Percentiles rank a stretch among this genome's conserved stretches.
Conservation (phyloP, 1,140 invertebrate species). For the Battus philenor region DNA sequence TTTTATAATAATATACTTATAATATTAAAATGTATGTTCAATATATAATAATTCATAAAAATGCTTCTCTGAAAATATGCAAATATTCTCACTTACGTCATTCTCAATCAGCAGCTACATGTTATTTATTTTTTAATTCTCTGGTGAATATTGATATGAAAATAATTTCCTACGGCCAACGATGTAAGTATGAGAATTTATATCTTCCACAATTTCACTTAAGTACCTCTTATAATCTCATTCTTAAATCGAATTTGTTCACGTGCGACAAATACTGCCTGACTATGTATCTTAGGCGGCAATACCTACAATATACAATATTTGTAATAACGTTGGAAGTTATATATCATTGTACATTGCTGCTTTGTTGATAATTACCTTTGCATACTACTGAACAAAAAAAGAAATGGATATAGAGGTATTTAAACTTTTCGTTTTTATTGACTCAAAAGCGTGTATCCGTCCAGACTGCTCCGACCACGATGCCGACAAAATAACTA, state of each 20-base stretch:
- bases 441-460: slow-evolving; percentile 15
- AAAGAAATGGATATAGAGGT: slow-evolving; percentile 24
- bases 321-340: background rate
- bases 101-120: background rate
- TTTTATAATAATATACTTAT: too few species aligned
- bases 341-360: slow-evolving; percentile 16
- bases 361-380: background rate
- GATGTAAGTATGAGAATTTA: slow-evolving; percentile 26
- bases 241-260: slow-evolving; percentile 62
- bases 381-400: background rate
- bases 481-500: slow-evolving; percentile 14
- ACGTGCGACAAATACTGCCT: slow-evolving; percentile 52
- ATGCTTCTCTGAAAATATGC: too few species aligned
- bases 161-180: slow-evolving; percentile 28
- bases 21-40: too few species aligned
- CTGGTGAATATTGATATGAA: slow-evolving; percentile 14
- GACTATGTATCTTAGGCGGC: slow-evolving; percentile 33
- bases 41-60: too few species aligned
- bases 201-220: slow-evolving; percentile 39
- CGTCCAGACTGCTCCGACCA: slow-evolving; percentile 10
- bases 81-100: too few species aligned
- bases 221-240: slow-evolving; percentile 49
- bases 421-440: slow-evolving; percentile 11
- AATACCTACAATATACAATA: slow-evolving; percentile 24
- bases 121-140: slow-evolving; percentile 4